phyloP scores from a whole-genome alignment of 1,140 invertebrate genomes.

The Venustaconcha ellipsiformis region DNA sequence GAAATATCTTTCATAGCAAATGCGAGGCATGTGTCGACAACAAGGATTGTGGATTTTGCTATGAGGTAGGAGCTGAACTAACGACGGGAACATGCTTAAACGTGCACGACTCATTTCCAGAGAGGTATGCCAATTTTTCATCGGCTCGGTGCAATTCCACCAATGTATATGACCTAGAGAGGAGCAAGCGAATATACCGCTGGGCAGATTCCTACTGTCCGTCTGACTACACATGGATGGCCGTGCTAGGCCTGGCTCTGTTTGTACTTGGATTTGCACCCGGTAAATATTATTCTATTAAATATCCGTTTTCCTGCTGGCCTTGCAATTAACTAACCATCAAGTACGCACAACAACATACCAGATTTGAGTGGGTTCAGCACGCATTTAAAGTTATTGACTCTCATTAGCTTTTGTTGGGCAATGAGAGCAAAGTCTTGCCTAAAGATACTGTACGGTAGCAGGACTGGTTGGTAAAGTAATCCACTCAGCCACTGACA shows the following conservation, averaged over 20 bases:
- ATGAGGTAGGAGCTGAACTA: conserved; percentile 27
- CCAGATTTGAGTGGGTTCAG: too few relatives aligned
- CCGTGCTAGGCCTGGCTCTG: conserved; percentile 69
- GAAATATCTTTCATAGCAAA: conserved; percentile 48
- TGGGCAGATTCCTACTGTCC: conserved; percentile 72
- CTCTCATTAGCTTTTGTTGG: too few relatives aligned
- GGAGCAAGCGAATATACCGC: conserved; percentile 22
- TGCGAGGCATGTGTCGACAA: conserved; percentile 68
- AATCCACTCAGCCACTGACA: too few relatives aligned
- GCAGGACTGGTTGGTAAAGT: too few relatives aligned
- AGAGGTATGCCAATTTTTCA: conserved; percentile 35
- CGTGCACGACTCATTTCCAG: conserved; percentile 39
- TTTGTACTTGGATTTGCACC: conserved; percentile 73
- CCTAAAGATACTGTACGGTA: too few relatives aligned
- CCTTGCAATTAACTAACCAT: not conserved
- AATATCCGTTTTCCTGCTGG: not conserved
- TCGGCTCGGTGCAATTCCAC: conserved; percentile 40
- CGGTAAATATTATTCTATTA: conserved; percentile 61
- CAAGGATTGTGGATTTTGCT: conserved; percentile 71
- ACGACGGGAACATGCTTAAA: conserved; percentile 46
- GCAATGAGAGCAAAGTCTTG: too few relatives aligned
- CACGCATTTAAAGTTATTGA: too few relatives aligned
- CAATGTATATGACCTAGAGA: conserved; percentile 18
- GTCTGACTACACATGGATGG: conserved; percentile 71
- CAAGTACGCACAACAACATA: too few relatives aligned